Base-by-base conservation (phyloP, 2,888 invertebrate genomes). In the Drosophila monieri region DNA sequence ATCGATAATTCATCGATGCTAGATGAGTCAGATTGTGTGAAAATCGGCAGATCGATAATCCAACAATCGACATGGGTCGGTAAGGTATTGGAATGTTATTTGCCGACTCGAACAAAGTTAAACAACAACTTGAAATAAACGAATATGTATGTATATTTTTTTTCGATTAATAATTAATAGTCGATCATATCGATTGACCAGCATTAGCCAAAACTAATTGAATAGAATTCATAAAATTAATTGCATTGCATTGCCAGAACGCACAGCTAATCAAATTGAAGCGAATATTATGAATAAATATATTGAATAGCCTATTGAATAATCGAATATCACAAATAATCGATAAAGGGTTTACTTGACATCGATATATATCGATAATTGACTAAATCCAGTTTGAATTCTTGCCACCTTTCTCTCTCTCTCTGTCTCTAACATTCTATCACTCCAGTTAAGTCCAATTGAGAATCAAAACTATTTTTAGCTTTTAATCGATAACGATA, bases 201-300 rank as follows among this genome's bases (percentile, higher is more conserved):
- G 18, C 51, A 67, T 55, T 56, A 46, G 59, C 39, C 39, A 54
- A 56, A 32, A 57, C 30, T 30, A 35, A 49, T 25, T 62, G 32
- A 59, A 54, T 43, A 47, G 5, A 65, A 49, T 30, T 49, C 37
- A 35, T 47, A 35, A 60, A 18, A 52, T 54, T 62, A 44, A 32
- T 23, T 32, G 21, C 30, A 44, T 54, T 30, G 51, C 52, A 57
- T 49, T 44, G 52, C 70, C 25, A 61, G n/a, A 59, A 68, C 78
- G 78, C 77, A 80, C 81, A 81, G 77, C 62, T 72, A 58, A 67
- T 59, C 47, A 15, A 57, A 69, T 47, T 52, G 6, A 64, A 71
- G 47, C 41, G 48, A 46, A 55, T 56, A 37, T 27, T 57, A 74
- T 18, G 18, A 35, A 54, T 46, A 64, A 39, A 30, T 55, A 61